Base-by-base conservation (phyloP, 1,140 invertebrate genomes). In the Bathynomus jamesi region DNA sequence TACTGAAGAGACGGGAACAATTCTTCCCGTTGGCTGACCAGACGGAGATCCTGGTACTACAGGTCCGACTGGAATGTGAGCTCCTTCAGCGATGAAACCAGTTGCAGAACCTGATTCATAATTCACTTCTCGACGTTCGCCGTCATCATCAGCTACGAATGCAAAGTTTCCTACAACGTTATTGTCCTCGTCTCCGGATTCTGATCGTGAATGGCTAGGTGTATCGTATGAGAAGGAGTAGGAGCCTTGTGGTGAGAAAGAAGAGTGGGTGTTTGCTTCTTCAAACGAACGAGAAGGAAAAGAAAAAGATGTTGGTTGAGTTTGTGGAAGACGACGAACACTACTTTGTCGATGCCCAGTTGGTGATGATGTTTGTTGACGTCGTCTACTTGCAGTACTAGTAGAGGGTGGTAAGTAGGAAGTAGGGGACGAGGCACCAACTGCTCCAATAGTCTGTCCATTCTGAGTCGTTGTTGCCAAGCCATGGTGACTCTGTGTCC, bases 71-170 rank as follows among this genome's bases (percentile, higher is more conserved):
- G 73, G 70, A 61, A 74, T 24, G 28, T 71, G 69, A 46, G 61
- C 73, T 11, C 73, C 73, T 68, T 74, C 73, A n/a, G 64, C 69
- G 30, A 74, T 53, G 13, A 74, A n/a, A 74, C 70, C 73, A 29
- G 70, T 74, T 4, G 28, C 73, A 32, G 70, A 28, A 31, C 73
- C 73, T 21, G 70, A n/a, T 27, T 72, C 28, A 53, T 74, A 74
- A 25, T 60, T 8, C 27, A 73, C 63, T 40, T 28, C 24, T 28
- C 70, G 46, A 28, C 64, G 66, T 30, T 74, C 46, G 13, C 70
- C 60, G 60, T 68, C 69, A 61, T 74, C 73, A 13, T 74, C 73
- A 0, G 70, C 61, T n/a, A 66, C 24, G 61, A 74, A 74, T 3
- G 46, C 61, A 60, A 73, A 74, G 28, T 72, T 62, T 17, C 73